A percentile compares a stretch with the other conserved stretches of the same genome.
Conservation (phyloP, 2,888 invertebrate genomes). For the Holacanthella duospinosa region DNA sequence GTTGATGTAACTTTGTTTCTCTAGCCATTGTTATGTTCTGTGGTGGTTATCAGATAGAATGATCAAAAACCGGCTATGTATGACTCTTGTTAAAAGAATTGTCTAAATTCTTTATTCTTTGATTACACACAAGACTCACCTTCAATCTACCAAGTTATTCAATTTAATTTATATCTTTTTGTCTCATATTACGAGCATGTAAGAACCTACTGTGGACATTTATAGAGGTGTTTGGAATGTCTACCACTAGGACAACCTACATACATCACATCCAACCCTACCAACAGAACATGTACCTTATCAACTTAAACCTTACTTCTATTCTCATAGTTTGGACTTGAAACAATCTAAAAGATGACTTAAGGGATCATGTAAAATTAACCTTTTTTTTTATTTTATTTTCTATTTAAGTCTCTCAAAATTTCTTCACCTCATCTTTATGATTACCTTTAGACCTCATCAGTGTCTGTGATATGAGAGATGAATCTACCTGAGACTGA, state of each 20-base stretch:
- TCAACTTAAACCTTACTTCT: background rate
- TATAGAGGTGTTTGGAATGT: slow-evolving; percentile 37
- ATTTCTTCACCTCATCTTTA: background rate
- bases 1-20: no score
- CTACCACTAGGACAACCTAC: slow-evolving; percentile 20
- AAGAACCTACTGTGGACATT: slow-evolving; percentile 34
- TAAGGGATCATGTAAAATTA: background rate
- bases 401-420: background rate
- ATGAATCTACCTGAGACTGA: background rate
- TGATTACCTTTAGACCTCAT: no score
- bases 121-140: background rate
- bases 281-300: background rate
- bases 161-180: no score
- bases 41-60: background rate
- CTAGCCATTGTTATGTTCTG: background rate
- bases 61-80: background rate
- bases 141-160: no score
- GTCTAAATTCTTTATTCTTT: background rate
- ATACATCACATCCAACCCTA: no score
- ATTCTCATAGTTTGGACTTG: background rate
- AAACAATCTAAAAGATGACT: background rate
- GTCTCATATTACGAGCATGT: slow-evolving; percentile 31
- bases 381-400: background rate
- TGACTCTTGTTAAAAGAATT: background rate
- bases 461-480: no score